Evolutionary conservation across 2,113 vertebrate genomes (phyloP).

Genomic region (Laterallus jamaicensis): DNA sequence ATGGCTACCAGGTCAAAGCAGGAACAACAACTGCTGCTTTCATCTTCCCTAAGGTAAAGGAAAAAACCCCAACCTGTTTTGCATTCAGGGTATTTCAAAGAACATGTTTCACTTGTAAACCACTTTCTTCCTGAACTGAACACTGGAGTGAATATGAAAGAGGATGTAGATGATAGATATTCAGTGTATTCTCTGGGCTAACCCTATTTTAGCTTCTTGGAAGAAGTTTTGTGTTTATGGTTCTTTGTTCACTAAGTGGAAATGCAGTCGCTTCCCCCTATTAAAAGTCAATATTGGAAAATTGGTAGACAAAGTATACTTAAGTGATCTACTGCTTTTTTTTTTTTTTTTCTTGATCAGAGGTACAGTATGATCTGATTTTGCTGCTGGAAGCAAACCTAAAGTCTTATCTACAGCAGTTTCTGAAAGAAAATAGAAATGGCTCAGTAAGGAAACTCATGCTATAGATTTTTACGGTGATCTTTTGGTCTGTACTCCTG

Average conservation of each 20-base stretch:
- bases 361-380: not conserved
- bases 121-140: not conserved
- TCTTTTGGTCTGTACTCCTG: not conserved
- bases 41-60: not conserved
- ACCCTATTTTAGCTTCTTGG: not conserved
- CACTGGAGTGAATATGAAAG: not conserved
- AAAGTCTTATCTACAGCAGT: not conserved
- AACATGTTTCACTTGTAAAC: not conserved
- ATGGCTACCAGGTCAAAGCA: not conserved
- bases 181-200: not conserved
- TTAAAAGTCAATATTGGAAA: not conserved
- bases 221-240: not conserved
- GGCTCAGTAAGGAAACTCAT: not conserved
- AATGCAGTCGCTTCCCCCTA: not conserved
- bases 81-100: not conserved
- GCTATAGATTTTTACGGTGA: not conserved
- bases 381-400: not conserved
- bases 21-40: not conserved
- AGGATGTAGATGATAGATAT: not conserved
- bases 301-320: not conserved
- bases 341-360: not conserved
- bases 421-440: not conserved
- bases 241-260: not conserved
- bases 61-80: not conserved
- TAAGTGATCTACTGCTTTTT: not conserved